Evolutionary conservation across 2,797 vertebrate species (phyloP), one percentile per base, ranked within the genome.

Genomic region (Lepus townsendii): DNA sequence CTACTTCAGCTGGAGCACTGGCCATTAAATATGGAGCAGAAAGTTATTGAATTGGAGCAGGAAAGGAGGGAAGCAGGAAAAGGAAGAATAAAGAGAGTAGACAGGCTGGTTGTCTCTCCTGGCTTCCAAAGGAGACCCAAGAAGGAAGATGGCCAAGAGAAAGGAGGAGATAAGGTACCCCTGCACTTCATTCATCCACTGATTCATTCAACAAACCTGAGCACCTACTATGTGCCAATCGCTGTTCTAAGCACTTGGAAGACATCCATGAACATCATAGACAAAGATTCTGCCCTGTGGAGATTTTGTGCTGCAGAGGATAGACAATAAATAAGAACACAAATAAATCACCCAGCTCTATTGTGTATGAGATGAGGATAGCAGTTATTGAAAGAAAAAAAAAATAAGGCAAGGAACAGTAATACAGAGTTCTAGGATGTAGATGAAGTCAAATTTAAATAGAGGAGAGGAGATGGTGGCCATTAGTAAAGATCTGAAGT

Each of bases 401-500:
- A 88, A 94, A 72, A 38, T 26, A 75, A 93, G 83, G 17, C 24
- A 88, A 89, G 22, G 38, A 66, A 65, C 42, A 17, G 24, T 22
- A 65, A 78, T 13, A 85, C 35, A 66, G 71, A 54, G 24, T 57
- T 91, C 20, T 27, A 65, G 47, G 30, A 7, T 72, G 4, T 76
- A 5, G 8, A 6, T 50, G 12, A 85, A 16, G 63, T 83, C 63
- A 95, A 83, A 73, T 69, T 88, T 52, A 62, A 94, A 85, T 17
- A 66, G 3, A 88, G 5, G 16, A 71, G 69, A 92, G 19, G 22
- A 60, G 27, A 88, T 13, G 42, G 71, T n/a, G 14, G 35, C 10
- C 30, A 65, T 42, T 35, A 79, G 38, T 52, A 71, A 71, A 92
- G 50, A 72, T 72, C 35, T 77, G 30, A 94, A 92, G 60, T 83